A percentile compares a stretch with the other conserved stretches of the same genome.
phyloP scores from a whole-genome alignment of 2,888 invertebrate species.

The Parnassius orleans region DNA sequence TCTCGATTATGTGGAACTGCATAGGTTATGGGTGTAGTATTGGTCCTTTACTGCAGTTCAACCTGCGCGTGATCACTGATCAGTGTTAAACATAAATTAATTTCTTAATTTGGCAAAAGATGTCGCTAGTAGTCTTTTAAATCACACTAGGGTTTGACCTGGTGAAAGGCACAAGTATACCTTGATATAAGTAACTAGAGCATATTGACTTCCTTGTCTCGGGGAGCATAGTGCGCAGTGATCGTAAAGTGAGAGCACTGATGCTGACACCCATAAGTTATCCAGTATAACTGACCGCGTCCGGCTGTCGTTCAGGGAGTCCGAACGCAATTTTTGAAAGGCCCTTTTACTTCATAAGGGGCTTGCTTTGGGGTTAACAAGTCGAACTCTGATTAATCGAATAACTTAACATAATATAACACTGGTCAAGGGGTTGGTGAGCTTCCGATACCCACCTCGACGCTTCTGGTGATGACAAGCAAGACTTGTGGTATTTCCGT shows the following conservation, averaged over 20 bases:
- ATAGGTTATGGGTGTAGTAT: too few relatives aligned
- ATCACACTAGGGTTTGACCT: slow-evolving; percentile 48
- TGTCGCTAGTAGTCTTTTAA: slow-evolving; percentile 51
- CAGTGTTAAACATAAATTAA: not conserved
- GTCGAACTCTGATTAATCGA: too few relatives aligned
- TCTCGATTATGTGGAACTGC: too few relatives aligned
- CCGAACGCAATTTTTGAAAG: slow-evolving; percentile 90
- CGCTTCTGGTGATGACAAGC: too few relatives aligned
- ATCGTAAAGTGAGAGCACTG: slow-evolving; percentile 92
- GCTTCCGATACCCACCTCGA: too few relatives aligned
- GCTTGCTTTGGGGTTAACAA: slow-evolving; percentile 31
- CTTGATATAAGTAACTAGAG: fast-evolving
- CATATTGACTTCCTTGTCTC: slow-evolving; percentile 86
- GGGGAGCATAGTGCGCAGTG: slow-evolving; percentile 93
- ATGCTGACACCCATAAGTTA: slow-evolving; percentile 87
- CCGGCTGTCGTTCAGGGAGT: slow-evolving; percentile 72
- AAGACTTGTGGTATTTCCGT: too few relatives aligned
- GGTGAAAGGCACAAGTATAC: slow-evolving; percentile 12
- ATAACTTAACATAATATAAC: too few relatives aligned
- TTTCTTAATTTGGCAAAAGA: slow-evolving; percentile 43
- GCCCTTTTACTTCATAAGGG: slow-evolving; percentile 86
- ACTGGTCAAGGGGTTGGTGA: too few relatives aligned
- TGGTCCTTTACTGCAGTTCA: too few relatives aligned
- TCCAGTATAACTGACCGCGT: slow-evolving; percentile 75
- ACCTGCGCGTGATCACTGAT: not conserved